These are phyloP conservation scores for Oncorhynchus nerka DNA, from an alignment of 2,113 vertebrate species.

Conservation along the genomic window DNA sequence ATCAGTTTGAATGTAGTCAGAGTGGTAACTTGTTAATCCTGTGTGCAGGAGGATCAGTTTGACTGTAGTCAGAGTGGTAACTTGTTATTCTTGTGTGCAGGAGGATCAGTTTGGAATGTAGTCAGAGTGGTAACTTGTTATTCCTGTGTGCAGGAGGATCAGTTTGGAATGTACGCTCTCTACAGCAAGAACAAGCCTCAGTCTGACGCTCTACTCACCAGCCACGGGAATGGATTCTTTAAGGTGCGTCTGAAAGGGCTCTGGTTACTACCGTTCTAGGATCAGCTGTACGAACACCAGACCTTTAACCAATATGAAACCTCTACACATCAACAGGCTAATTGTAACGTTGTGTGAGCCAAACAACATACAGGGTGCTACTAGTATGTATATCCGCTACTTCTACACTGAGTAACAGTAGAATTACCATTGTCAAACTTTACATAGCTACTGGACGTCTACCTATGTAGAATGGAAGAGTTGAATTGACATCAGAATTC, in stretches of 20 bases:
- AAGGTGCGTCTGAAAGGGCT: constrained; percentile 72
- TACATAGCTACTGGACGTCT: background rate
- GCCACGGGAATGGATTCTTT: constrained; percentile 83
- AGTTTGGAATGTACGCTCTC: constrained; percentile 84
- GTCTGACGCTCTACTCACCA: constrained; percentile 78
- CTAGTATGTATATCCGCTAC: too few species aligned
- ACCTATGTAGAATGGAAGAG: background rate
- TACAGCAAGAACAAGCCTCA: constrained; percentile 90
- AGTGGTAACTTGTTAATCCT: too few species aligned
- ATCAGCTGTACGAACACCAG: background rate
- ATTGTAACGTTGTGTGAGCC: too few species aligned
- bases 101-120: too few species aligned
- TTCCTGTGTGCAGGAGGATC: constrained; percentile 79
- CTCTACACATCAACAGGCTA: background rate
- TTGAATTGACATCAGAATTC: background rate
- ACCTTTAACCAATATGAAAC: background rate
- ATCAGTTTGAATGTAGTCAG: too few species aligned
- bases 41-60: too few species aligned
- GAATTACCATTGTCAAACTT: background rate
- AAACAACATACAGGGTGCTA: too few species aligned
- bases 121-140: constrained; percentile 49
- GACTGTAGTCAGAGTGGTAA: constrained; percentile 28
- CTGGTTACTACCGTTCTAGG: constrained; percentile 15
- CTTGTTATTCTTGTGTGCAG: constrained; percentile 48
- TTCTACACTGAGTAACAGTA: too few species aligned